A percentile compares a stretch with the other conserved stretches of the same genome.
These are phyloP conservation scores for Trilocha varians DNA, from an alignment of 2,888 invertebrate species.

Conservation along the genomic window DNA sequence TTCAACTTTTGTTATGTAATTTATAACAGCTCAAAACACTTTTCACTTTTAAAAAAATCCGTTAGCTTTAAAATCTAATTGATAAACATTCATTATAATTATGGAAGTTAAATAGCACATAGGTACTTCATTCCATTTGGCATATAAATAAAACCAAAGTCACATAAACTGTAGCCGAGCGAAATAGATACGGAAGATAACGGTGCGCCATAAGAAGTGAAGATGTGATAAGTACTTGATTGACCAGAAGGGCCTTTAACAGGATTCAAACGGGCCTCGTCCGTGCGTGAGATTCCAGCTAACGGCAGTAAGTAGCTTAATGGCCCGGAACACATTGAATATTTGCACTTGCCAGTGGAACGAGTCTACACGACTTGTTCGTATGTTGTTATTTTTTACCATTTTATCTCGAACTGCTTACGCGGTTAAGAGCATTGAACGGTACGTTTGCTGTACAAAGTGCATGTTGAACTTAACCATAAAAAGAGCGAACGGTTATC, in stretches of 20 bases:
- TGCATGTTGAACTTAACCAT: neutral
- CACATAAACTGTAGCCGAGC: neutral
- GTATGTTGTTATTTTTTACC: slow-evolving; percentile 17
- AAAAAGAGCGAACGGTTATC: too few species aligned
- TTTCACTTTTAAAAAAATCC: too few species aligned
- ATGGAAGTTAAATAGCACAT: too few species aligned
- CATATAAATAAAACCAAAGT: neutral
- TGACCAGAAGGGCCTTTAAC: slow-evolving; percentile 14
- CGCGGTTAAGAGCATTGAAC: slow-evolving; percentile 1
- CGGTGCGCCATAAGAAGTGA: slow-evolving; percentile 6
- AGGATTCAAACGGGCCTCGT: slow-evolving; percentile 28
- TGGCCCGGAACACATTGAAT: slow-evolving; percentile 48
- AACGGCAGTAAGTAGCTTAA: slow-evolving; percentile 43
- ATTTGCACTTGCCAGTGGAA: slow-evolving; percentile 34
- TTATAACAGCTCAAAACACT: too few species aligned
- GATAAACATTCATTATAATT: too few species aligned
- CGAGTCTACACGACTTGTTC: slow-evolving; percentile 12
- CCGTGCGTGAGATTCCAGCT: slow-evolving; percentile 32
- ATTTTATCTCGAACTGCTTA: slow-evolving; percentile 9
- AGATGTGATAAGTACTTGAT: slow-evolving; percentile 3
- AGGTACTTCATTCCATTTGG: too few species aligned
- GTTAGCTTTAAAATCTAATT: too few species aligned
- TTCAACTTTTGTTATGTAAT: too few species aligned
- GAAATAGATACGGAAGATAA: slow-evolving; percentile 7
- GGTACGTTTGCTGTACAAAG: neutral